A percentile compares a stretch with the other conserved stretches of the same genome.
Evolutionary conservation across 2,797 vertebrate species (phyloP).

Genomic region (Propithecus perrieri): DNA sequence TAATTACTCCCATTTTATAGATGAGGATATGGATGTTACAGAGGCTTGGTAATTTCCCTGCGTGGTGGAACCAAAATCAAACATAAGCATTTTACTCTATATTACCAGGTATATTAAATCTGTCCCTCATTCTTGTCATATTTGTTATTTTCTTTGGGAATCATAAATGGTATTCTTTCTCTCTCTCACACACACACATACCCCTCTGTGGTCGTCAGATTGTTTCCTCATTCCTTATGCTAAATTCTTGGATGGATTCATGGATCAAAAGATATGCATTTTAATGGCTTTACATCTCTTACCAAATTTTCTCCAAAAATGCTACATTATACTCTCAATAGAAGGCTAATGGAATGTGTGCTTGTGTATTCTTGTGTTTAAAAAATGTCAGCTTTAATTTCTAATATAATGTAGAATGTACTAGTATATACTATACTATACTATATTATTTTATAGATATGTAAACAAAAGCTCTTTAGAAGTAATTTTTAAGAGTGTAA

Average conservation of each 20-base stretch:
- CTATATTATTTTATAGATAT: neutral
- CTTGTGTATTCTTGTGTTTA: neutral
- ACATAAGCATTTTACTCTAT: neutral
- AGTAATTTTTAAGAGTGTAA: neutral
- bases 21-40: neutral
- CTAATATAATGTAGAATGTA: neutral
- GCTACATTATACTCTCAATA: neutral
- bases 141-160: neutral
- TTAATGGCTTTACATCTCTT: neutral
- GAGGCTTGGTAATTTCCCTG: neutral
- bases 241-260: neutral
- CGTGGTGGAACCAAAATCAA: neutral
- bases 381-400: neutral
- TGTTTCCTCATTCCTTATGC: neutral
- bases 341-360: neutral
- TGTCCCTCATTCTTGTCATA: neutral
- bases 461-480: neutral
- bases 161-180: neutral
- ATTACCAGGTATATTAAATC: neutral
- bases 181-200: neutral
- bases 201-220: neutral
- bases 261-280: neutral
- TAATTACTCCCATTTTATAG: neutral
- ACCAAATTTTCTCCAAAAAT: neutral
- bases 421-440: neutral